Evolutionary conservation across 2,888 invertebrate species (phyloP), one percentile per base, ranked within the genome.

Genomic region (Phengaris arion): DNA sequence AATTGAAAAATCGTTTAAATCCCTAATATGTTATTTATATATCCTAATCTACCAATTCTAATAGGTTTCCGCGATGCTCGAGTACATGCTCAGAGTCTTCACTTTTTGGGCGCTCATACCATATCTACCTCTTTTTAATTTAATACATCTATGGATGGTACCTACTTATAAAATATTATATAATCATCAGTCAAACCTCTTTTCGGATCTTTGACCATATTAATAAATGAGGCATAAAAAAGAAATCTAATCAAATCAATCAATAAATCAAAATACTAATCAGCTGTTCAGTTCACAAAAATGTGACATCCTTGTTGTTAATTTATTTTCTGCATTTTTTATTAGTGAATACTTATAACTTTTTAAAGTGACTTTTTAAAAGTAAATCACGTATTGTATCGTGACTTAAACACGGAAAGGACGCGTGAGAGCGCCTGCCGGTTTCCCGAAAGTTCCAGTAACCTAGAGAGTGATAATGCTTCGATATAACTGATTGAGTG

Each of bases 391-490:
- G 59, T 64, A 10, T 10, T 5, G 22, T 7, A 59, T 55, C 48
- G 15, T 69, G 52, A 70, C 35, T 3, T 35, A 35, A 35, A 35
- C 12, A 70, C 10, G 15, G n/a, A 52, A 6, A 13, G 6, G 22
- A 22, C 72, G 22, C 54, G n/a, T 35, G 72, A 15, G 52, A 22
- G 12, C 51, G 72, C 72, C 13, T 35, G 54, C 6, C 10, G 52
- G 22, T 12, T 72, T 54, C 54, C 72, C 72, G 72, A 72, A 72
- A 35, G 22, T 72, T 72, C 72, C 72, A 48, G 70, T 51, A 70
- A 59, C 9, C 45, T 13, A 75, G 54, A 54, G 45, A 68, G 35
- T 48, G 8, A 46, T 48, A 13, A 46, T 69, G 48, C 7, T 45
- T 22, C 15, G 15, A 6, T 59, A 22, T 22, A 22, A 22, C 22